Conservation (phyloP, 2,113 vertebrate species). For the Triplophysa siluroides region DNA sequence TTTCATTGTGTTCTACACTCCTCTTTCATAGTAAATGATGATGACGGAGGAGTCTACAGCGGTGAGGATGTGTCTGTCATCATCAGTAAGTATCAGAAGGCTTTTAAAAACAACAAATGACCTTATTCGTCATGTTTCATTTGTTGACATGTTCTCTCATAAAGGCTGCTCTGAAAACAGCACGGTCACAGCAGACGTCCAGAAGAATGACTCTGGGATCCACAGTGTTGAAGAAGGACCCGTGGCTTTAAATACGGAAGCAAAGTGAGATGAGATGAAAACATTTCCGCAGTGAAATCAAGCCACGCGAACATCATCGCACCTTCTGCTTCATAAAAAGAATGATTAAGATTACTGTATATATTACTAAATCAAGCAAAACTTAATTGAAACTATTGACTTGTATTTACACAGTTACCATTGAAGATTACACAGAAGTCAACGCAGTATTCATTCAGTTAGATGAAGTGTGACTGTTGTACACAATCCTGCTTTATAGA, state of each 20-base stretch:
- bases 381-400: background rate
- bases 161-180: background rate
- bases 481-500: too few species aligned
- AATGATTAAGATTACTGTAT: too few species aligned
- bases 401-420: background rate
- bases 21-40: background rate
- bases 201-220: background rate
- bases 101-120: background rate
- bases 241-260: background rate
- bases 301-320: too few species aligned
- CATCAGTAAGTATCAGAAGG: background rate
- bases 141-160: background rate
- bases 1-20: background rate
- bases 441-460: background rate
- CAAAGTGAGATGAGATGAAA: background rate
- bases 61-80: background rate
- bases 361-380: too few species aligned
- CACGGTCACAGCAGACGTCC: background rate
- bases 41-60: background rate
- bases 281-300: too few species aligned
- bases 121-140: background rate
- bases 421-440: background rate
- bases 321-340: too few species aligned
- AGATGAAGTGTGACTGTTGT: background rate
- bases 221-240: background rate